Percentiles rank a stretch among this genome's conserved stretches.
Evolutionary conservation across 2,113 vertebrate species (phyloP).

Genomic region (Chloebia gouldiae): DNA sequence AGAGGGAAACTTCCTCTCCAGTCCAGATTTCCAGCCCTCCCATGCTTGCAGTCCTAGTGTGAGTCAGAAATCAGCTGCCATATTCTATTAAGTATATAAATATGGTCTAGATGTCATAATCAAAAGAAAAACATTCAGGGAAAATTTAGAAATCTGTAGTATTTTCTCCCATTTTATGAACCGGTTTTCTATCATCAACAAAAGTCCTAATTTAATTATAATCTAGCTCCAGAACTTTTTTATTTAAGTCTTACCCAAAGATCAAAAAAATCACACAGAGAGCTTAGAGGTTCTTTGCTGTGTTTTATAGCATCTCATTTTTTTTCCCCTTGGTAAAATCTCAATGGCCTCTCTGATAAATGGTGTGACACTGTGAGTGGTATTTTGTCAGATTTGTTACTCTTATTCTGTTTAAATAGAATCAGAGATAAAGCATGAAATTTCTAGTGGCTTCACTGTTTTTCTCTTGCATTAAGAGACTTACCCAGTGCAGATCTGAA

Average conservation of each 20-base stretch:
- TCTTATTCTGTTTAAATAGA: not conserved
- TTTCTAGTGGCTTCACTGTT: not conserved
- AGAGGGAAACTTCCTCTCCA: not conserved
- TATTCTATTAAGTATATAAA: not conserved
- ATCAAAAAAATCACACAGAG: not conserved
- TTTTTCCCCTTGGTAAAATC: not conserved
- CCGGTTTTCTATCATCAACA: not conserved
- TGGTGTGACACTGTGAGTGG: not conserved
- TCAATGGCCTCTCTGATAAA: not conserved
- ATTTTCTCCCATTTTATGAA: not conserved
- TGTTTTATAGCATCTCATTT: not conserved
- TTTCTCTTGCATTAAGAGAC: not conserved
- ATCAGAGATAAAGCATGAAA: not conserved
- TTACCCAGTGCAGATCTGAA: not conserved
- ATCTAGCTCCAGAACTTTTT: not conserved
- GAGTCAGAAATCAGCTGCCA: not conserved
- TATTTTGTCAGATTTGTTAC: not conserved
- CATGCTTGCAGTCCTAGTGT: not conserved
- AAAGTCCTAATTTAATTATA: not conserved
- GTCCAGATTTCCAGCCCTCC: not conserved
- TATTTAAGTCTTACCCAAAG: not conserved
- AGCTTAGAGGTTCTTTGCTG: not conserved
- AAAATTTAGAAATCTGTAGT: not conserved
- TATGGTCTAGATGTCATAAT: not conserved
- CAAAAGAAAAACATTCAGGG: not conserved